phyloP scores from a whole-genome alignment of 2,888 invertebrate genomes.

The Erebia palarica region DNA sequence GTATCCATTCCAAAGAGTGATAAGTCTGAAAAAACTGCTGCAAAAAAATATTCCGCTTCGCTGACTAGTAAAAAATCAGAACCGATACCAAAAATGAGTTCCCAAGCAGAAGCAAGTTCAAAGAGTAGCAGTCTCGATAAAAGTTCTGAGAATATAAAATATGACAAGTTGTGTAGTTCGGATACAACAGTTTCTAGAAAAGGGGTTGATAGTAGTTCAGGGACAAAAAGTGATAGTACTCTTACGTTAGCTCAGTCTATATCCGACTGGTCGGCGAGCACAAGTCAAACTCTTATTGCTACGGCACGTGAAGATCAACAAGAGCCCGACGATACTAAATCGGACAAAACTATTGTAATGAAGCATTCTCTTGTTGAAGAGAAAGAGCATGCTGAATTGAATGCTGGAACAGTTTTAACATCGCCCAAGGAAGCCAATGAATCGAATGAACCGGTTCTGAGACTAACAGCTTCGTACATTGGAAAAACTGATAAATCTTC shows the following conservation, averaged over 20 bases:
- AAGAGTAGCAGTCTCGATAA: conserved; percentile 84
- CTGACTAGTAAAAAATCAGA: conserved; percentile 80
- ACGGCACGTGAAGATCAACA: conserved; percentile 79
- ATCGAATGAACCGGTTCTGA: conserved; percentile 60
- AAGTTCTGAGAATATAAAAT: conserved; percentile 78
- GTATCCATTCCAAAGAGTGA: conserved; percentile 84
- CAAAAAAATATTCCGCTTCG: conserved; percentile 82
- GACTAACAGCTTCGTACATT: conserved; percentile 61
- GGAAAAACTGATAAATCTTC: conserved; percentile 74
- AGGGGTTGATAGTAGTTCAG: conserved; percentile 84
- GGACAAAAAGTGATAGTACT: conserved; percentile 91
- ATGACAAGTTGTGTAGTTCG: conserved; percentile 84
- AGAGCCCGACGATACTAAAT: conserved; percentile 70
- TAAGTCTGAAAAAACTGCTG: conserved; percentile 80
- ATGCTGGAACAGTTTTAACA: conserved; percentile 51
- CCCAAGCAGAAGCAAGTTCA: conserved; percentile 78
- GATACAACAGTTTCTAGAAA: conserved; percentile 80
- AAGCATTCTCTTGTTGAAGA: conserved; percentile 58
- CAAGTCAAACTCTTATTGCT: conserved; percentile 88
- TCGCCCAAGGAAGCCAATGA: conserved; percentile 53
- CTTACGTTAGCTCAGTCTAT: conserved; percentile 88
- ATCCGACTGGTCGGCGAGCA: conserved; percentile 92
- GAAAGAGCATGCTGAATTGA: conserved; percentile 51
- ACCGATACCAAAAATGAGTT: conserved; percentile 68
- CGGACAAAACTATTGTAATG: conserved; percentile 74